Evolutionary conservation across 2,113 vertebrate genomes (phyloP), one percentile per base, ranked within the genome.

Genomic region (Pelmatolapia mariae): DNA sequence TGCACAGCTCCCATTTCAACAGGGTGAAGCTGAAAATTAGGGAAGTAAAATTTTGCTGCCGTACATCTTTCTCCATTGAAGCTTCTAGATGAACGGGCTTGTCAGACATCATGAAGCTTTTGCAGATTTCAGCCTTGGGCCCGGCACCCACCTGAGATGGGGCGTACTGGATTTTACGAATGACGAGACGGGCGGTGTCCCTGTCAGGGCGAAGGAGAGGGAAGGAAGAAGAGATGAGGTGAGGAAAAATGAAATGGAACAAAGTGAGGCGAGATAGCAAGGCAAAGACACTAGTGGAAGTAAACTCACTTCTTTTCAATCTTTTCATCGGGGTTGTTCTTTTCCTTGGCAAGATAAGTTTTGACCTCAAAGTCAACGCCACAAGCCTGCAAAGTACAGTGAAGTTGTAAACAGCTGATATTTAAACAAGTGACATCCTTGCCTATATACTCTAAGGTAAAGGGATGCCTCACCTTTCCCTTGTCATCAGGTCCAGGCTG

Each of bases 311-410:
- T 98, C 95, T 98, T 99, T 8, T 97, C 95, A 73, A 98, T 94
- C 93, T 97, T 98, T 93, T 99, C 98, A 85, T 98, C 97, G 2
- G 97, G 88, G 78, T 97, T 96, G 87, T 96, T 93, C 83, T 96
- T 97, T 9, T 94, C 91, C 2, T 71, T 94, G 63, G 96, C 96
- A 36, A 98, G 95, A 94, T 97, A 98, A 13, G 96, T 95, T 94
- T 98, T 99, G 79, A 98, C 96, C 91, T 98, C 98, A 8, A 97
- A 99, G 94, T 99, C 98, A 11, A 99, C 97, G 0, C 98, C 98
- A 2, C 98, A 99, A 33, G 98, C 92, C 98, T 99, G 88, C 2
- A 89, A 88, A 91, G 16, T 6, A 87, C 76, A 84, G 52, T 45
- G 4, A 19, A 38, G 84, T 52, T 6, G 43, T 50, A 10, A 22